These are phyloP conservation scores for Elgaria multicarinata DNA, from an alignment of 2,113 vertebrate species.

Conservation along the genomic window DNA sequence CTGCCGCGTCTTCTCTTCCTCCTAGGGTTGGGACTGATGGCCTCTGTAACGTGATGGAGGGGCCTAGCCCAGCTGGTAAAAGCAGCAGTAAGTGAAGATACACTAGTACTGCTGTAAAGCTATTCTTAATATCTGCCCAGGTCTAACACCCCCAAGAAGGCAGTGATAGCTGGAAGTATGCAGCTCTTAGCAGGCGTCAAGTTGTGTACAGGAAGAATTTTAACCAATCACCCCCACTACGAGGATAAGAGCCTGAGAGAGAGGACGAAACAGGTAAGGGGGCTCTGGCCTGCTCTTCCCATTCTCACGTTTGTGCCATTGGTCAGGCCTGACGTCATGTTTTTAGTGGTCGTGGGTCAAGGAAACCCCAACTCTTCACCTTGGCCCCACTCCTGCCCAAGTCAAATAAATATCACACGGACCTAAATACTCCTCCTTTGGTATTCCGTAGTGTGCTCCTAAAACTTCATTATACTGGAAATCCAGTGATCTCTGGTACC, in stretches of 20 bases:
- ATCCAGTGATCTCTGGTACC: neutral
- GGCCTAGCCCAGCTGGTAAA: neutral
- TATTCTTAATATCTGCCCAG: slow-evolving; percentile 72
- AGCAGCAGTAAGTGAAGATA: neutral
- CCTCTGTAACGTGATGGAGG: neutral
- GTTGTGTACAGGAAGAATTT: slow-evolving; percentile 92
- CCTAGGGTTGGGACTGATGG: neutral
- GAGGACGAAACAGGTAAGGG: slow-evolving; percentile 89
- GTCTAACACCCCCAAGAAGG: slow-evolving; percentile 86
- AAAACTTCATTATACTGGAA: neutral
- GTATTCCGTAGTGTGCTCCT: neutral
- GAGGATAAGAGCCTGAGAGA: slow-evolving; percentile 93
- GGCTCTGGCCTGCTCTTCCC: neutral
- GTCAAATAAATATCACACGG: neutral
- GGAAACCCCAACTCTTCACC: no score
- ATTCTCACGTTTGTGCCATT: neutral
- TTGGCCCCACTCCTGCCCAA: neutral
- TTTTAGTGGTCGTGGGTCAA: neutral
- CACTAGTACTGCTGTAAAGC: neutral
- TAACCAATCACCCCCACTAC: slow-evolving; percentile 98
- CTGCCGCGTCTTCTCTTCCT: neutral
- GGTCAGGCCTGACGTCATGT: neutral
- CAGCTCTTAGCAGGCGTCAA: slow-evolving; percentile 97
- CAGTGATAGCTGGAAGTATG: slow-evolving; percentile 98
- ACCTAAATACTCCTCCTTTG: neutral